Base-by-base conservation (phyloP, 2,113 vertebrate species). In the Oxyura jamaicensis region DNA sequence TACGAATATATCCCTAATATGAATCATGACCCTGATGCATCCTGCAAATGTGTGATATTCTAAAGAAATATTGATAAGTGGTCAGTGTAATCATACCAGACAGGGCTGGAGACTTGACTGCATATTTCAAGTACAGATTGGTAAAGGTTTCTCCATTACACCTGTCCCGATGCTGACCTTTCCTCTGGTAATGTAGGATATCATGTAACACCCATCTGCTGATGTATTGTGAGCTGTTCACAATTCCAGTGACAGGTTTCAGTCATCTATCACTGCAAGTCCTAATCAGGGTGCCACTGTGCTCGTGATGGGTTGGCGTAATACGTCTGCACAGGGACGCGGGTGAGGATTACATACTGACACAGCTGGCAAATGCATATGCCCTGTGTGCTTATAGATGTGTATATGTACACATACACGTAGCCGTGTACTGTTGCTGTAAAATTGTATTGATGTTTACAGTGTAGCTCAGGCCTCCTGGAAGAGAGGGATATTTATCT, bases 371-470 rank as follows among this genome's bases (percentile, higher is more conserved):
- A n/a, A 52, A 63, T 31, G n/a, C 56, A 1, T 22, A 5, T 0
- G 11, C 16, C 60, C 31, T 0, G 0, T 0, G 6, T 55, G 36
- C 29, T 71, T 85, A 55, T 81, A 53, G 67, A 22, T 84, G 90
- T 63, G 22, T 73, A 63, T 26, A 1, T 17, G 28, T 29, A 22
- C 59, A 52, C 35, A 2, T 19, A 31, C 18, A 13, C 0, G 0
- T 33, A 68, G 53, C 74, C 44, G 17, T 41, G 44, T 29, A 17
- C 48, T 69, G 23, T 36, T 77, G 28, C 41, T 74, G 4, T 81
- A 78, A 81, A 86, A 65, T n/a, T 16, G 2, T 81, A 15, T 81
- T 65, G 76, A 42, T 65, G 12, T 60, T 55, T 77, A 33, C 6
- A 74, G n/a, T 0, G 0, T 35, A 62, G 18, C n/a, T 71, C 52